A percentile compares a stretch with the other conserved stretches of the same genome.
Conservation (phyloP, 1,140 invertebrate genomes). For the Cylas formicarius region DNA sequence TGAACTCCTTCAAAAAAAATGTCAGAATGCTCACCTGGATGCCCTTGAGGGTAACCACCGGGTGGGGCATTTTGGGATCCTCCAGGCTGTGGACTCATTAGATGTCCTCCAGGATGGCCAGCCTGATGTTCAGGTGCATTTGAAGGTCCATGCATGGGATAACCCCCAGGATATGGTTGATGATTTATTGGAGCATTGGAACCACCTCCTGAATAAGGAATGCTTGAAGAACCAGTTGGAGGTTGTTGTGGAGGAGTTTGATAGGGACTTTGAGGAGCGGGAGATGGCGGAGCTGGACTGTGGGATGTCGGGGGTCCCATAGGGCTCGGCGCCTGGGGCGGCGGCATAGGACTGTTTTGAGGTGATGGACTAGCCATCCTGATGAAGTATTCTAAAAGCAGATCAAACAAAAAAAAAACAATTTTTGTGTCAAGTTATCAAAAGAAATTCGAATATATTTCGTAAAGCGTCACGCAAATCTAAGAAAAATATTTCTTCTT, state of each 20-base stretch:
- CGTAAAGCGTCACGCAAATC: too few species aligned
- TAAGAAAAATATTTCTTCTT: too few species aligned
- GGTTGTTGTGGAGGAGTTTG: constrained; percentile 22
- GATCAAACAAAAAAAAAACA: too few species aligned
- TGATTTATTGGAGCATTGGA: not conserved
- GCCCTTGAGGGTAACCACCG: constrained; percentile 5
- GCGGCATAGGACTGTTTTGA: constrained; percentile 72
- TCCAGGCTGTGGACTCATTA: too few species aligned
- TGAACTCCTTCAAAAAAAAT: too few species aligned
- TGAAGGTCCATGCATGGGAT: constrained; percentile 16
- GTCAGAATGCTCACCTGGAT: too few species aligned
- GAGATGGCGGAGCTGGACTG: constrained; percentile 63
- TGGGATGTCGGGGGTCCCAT: constrained; percentile 71
- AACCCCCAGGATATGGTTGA: constrained; percentile 16
- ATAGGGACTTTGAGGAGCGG: constrained; percentile 27
- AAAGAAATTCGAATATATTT: too few species aligned
- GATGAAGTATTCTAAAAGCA: constrained; percentile 1
- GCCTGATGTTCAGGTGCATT: too few species aligned
- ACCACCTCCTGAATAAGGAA: not conserved
- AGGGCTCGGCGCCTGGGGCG: constrained; percentile 70
- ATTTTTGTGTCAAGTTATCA: too few species aligned
- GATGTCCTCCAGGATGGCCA: too few species aligned
- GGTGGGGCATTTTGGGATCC: too few species aligned
- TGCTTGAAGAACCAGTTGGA: constrained; percentile 1
- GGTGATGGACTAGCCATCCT: constrained; percentile 70